Base-by-base conservation (phyloP, 2,797 vertebrate species). In the Columba guinea region DNA sequence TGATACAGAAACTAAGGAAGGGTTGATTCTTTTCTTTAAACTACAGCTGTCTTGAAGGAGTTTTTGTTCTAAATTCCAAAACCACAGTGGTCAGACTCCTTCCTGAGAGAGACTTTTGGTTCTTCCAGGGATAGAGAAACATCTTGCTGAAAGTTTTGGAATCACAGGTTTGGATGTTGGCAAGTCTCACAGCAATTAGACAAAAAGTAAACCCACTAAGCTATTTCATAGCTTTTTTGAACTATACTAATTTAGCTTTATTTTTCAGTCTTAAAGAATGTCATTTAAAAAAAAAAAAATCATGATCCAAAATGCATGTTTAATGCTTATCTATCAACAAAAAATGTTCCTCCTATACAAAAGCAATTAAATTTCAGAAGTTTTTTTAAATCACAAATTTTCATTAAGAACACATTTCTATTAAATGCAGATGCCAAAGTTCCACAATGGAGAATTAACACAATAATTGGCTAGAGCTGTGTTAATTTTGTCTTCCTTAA, bases 401-500 rank as follows among this genome's bases (percentile, higher is more conserved):
- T 93, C 19, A 84, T 86, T 93, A 78, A 82, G 84, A 87, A 64
- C 6, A 2, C 20, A 53, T 46, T 95, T 85, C 34, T 64, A 68
- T 87, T 85, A 91, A 94, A 87, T 49, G 39, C 56, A 96, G 80
- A 80, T 90, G 65, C n/a, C 91, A 46, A 93, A 86, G 30, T 87
- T 89, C 26, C 4, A 37, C 65, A 55, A 20, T 32, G 34, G 67
- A 79, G 58, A 84, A 94, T 79, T 94, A 90, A 60, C n/a, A 39
- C 27, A 87, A 23, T 79, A 95, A 89, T 71, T 94, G 75, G 13
- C 18, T 88, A 69, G 26, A 86, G 10, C 63, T 83, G 23, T 74
- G 44, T 81, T 80, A 90, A 34, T 80, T 97, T 95, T 96, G 37
- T 90, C 77, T 90, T 86, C 84, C 59, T 87, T 90, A 89, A 93